Evolutionary conservation across 2,113 vertebrate species (phyloP).

Genomic region (Tylochromis polylepis): DNA sequence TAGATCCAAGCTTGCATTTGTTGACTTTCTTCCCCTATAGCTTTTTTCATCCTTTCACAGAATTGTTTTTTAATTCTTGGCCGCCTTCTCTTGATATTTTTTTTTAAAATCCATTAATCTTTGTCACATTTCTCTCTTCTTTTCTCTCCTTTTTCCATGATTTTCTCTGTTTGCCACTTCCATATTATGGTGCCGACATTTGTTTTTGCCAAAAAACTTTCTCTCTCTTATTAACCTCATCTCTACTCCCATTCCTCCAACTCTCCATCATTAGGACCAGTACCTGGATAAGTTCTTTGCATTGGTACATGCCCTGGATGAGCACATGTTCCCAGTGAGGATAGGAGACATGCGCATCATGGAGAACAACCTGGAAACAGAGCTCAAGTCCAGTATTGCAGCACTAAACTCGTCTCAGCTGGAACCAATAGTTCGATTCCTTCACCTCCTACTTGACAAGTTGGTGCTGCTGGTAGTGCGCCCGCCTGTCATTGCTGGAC

Average conservation of each 20-base stretch:
- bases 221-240: background rate
- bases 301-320: slow-evolving; percentile 94
- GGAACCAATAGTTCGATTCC: slow-evolving; percentile 95
- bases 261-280: slow-evolving; percentile 79
- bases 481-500: slow-evolving; percentile 94
- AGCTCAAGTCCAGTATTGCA: slow-evolving; percentile 93
- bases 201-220: background rate
- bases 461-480: slow-evolving; percentile 93
- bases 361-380: slow-evolving; percentile 96
- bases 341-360: slow-evolving; percentile 98
- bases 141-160: background rate
- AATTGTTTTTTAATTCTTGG: background rate
- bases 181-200: background rate
- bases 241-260: background rate
- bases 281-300: slow-evolving; percentile 98
- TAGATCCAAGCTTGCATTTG: slow-evolving; percentile 3
- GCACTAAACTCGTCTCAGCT: slow-evolving; percentile 91
- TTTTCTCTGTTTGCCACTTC: background rate
- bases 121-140: background rate
- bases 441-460: slow-evolving; percentile 96
- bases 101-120: background rate
- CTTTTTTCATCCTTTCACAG: background rate
- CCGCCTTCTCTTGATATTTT: background rate
- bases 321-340: slow-evolving; percentile 97
- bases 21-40: background rate